Conservation (phyloP, 2,888 invertebrate species). For the Trisateles emortualis region DNA sequence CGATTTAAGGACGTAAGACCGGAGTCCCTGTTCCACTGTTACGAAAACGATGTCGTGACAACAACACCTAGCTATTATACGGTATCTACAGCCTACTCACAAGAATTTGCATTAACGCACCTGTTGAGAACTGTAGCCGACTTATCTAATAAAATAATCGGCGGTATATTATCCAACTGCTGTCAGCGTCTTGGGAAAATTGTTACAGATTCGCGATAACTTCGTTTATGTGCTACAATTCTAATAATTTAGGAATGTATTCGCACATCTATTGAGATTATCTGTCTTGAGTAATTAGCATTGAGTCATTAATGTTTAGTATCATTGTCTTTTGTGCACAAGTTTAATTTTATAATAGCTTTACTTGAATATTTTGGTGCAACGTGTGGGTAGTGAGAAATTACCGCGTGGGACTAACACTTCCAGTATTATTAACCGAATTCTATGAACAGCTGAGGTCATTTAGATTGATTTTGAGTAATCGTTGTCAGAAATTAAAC, state of each 20-base stretch:
- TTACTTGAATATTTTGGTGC: slow-evolving; percentile 14
- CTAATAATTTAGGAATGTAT: slow-evolving; percentile 29
- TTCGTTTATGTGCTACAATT: slow-evolving; percentile 17
- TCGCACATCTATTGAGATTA: slow-evolving; percentile 20
- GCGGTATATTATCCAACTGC: slow-evolving; percentile 51
- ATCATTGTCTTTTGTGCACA: slow-evolving; percentile 15
- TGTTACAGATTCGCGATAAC: slow-evolving; percentile 47
- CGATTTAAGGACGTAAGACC: slow-evolving; percentile 64
- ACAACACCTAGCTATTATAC: slow-evolving; percentile 35
- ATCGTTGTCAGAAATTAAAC: not conserved
- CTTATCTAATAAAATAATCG: slow-evolving; percentile 69
- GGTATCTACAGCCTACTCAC: slow-evolving; percentile 27
- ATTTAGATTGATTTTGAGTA: slow-evolving; percentile 1
- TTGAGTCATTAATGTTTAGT: slow-evolving; percentile 20
- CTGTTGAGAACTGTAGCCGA: slow-evolving; percentile 52
- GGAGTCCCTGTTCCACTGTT: slow-evolving; percentile 54
- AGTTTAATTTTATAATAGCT: slow-evolving; percentile 34
- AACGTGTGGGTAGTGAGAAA: slow-evolving; percentile 31
- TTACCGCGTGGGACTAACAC: slow-evolving; percentile 24
- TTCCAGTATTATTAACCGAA: not conserved
- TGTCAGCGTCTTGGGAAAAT: slow-evolving; percentile 61
- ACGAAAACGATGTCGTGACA: slow-evolving; percentile 62
- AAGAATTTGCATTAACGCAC: slow-evolving; percentile 72
- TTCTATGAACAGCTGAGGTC: not conserved
- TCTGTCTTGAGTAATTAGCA: slow-evolving; percentile 31